Base-by-base conservation (phyloP, 2,797 vertebrate genomes). In the Malurus leucopterus region DNA sequence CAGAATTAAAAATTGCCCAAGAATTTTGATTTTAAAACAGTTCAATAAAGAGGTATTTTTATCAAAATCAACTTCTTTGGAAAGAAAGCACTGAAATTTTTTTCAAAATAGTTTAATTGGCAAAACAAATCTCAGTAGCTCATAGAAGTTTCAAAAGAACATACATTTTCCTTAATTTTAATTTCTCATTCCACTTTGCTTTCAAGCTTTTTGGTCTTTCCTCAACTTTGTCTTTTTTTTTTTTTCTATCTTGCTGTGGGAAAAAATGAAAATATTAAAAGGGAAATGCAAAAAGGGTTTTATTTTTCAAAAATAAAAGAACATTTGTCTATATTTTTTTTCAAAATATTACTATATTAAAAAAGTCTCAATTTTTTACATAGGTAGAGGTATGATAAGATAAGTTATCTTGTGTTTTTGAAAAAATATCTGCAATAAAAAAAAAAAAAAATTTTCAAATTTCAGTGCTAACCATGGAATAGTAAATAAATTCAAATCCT, bases 201-300 rank as follows among this genome's bases (percentile, higher is more conserved):
- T 65, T 79, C 4, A 67, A 26, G 13, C 8, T 46, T 51, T 79
- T 76, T 40, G 6, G 2, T 82, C 7, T 57, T 49, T 34, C 7
- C 0, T 10, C 3, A 5, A 23, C 3, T 41, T 75, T 53, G 3
- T 15, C 15, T 69, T 9, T 8, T 44, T 59, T 20, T 20, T 50
- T 18, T 11, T 49, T 40, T 4, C 3, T 20, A 32, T 30, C 53
- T 2, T 27, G 20, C 9, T 57, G 7, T 32, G 4, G 13, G 40
- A 36, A 58, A 53, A 30, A 9, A 20, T 24, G 9, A 47, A 53
- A 75, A 51, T 30, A n/a, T 38, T 15, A 63, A 55, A 68, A 51
- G 3, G 2, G 8, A 11, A 53, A 46, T 46, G 8, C 2, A 41
- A 54, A 53, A 54, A 1, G 1, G 18, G 2, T 10, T 49, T n/a